Percentiles rank a stretch among this genome's conserved stretches.
Evolutionary conservation across 2,888 invertebrate genomes (phyloP).

Genomic region (Cremastobaeus sp.): DNA sequence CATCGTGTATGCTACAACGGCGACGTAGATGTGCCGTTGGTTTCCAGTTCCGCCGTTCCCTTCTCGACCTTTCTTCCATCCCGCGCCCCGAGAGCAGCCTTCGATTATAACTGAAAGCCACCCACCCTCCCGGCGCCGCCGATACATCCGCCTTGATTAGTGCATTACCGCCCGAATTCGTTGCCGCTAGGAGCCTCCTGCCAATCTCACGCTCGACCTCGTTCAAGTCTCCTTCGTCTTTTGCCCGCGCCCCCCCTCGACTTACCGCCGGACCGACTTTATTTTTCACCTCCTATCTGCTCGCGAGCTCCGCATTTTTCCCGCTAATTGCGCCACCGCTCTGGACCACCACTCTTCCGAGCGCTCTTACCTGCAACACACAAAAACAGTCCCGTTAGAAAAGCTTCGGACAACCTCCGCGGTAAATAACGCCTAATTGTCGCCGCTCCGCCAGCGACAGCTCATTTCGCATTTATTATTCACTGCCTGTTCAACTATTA

Average conservation of each 20-base stretch:
- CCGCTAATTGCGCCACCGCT: too few species aligned
- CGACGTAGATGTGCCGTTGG: constrained; percentile 69
- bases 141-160: constrained; percentile 75
- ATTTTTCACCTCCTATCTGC: constrained; percentile 64
- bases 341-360: too few species aligned
- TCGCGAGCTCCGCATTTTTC: constrained; percentile 35
- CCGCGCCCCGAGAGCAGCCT: constrained; percentile 67
- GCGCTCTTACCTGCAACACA: constrained; percentile 27
- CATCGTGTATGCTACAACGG: constrained; percentile 74
- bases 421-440: constrained; percentile 7
- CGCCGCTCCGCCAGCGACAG: constrained; percentile 12
- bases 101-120: constrained; percentile 74
- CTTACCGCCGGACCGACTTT: constrained; percentile 20
- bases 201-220: constrained; percentile 55
- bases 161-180: constrained; percentile 72
- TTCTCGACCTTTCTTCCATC: constrained; percentile 63
- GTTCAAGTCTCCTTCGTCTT: constrained; percentile 43
- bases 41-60: constrained; percentile 60
- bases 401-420: not conserved
- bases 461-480: constrained; percentile 16
- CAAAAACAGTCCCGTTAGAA: not conserved
- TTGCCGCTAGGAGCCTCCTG: constrained; percentile 59
- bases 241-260: constrained; percentile 12
- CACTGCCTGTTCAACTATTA: too few species aligned
- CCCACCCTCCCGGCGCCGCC: constrained; percentile 65